A percentile compares a stretch with the other conserved stretches of the same genome.
Evolutionary conservation across 2,797 vertebrate genomes (phyloP).

Genomic region (Tragelaphus eurycerus): DNA sequence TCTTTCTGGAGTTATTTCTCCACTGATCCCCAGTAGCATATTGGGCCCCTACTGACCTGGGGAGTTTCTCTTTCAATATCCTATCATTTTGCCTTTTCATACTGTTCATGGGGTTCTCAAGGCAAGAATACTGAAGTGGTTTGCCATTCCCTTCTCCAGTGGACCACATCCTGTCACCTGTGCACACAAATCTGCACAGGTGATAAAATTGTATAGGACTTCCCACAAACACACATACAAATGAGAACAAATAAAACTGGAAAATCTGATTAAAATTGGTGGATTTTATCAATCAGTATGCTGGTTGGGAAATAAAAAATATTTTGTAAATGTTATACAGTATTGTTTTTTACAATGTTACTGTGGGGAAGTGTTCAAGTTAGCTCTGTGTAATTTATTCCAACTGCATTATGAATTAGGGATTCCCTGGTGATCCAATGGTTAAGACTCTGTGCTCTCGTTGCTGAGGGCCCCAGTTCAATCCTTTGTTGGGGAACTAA

Average conservation of each 20-base stretch:
- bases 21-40: too few relatives aligned
- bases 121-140: too few relatives aligned
- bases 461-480: background rate
- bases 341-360: background rate
- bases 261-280: background rate
- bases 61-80: too few relatives aligned
- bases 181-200: too few relatives aligned
- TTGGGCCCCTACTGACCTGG: too few relatives aligned
- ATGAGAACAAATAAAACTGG: background rate
- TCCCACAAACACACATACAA: background rate
- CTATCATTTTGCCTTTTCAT: too few relatives aligned
- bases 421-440: background rate
- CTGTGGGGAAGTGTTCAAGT: fast-evolving
- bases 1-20: too few relatives aligned
- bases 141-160: too few relatives aligned
- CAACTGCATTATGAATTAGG: background rate
- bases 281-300: too few relatives aligned
- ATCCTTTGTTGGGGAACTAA: background rate
- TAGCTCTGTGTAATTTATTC: background rate
- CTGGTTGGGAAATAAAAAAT: background rate
- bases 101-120: too few relatives aligned
- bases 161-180: too few relatives aligned
- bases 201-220: background rate
- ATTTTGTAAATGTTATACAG: background rate
- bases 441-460: background rate